phyloP scores from a whole-genome alignment of 2,113 vertebrate genomes.

The Oenanthe melanoleuca region DNA sequence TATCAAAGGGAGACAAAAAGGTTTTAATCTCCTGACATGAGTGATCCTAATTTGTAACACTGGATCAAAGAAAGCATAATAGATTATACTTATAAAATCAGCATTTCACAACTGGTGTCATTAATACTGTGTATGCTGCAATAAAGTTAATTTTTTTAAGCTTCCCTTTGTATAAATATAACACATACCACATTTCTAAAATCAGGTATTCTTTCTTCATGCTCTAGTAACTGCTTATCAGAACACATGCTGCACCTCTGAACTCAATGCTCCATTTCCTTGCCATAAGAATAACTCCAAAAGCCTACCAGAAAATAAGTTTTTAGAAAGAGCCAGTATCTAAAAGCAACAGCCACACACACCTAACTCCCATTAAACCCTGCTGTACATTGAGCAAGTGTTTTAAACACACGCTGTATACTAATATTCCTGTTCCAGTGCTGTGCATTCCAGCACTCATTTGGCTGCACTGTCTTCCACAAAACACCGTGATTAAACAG shows the following conservation, averaged over 20 bases:
- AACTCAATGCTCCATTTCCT: neutral
- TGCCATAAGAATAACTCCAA: neutral
- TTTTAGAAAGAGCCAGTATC: neutral
- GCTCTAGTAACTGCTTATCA: neutral
- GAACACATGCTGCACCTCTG: neutral
- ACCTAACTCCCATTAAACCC: fast-evolving
- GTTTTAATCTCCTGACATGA: conserved; percentile 58
- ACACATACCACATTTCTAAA: neutral
- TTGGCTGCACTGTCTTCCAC: neutral
- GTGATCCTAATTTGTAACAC: conserved; percentile 53
- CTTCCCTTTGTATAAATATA: neutral
- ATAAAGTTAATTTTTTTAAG: neutral
- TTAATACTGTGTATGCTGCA: neutral
- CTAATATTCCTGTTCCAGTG: neutral
- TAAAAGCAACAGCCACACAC: neutral
- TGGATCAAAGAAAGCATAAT: conserved; percentile 49
- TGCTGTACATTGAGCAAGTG: neutral
- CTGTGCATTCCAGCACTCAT: neutral
- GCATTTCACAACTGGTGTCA: neutral
- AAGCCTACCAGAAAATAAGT: neutral
- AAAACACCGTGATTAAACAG: neutral
- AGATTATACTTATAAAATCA: conserved; percentile 41
- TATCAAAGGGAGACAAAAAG: conserved; percentile 60
- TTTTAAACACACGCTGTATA: neutral
- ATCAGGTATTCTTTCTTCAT: neutral